Evolutionary conservation across 2,797 vertebrate species (phyloP).

Genomic region (Rhincodon typus): DNA sequence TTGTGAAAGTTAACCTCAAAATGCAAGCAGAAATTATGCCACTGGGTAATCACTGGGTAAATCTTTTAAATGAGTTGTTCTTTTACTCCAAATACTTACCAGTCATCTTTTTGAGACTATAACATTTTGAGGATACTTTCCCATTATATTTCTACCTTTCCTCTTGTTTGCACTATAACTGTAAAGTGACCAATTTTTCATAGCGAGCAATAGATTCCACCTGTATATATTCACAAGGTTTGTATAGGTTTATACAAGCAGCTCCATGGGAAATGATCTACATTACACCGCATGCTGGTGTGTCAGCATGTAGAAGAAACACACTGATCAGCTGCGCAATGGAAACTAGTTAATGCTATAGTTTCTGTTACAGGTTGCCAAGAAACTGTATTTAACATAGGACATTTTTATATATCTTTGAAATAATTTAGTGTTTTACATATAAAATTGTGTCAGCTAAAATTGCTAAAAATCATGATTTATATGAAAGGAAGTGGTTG

Average conservation of each 20-base stretch:
- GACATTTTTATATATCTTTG: neutral
- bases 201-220: neutral
- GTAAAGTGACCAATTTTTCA: neutral
- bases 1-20: neutral
- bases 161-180: neutral
- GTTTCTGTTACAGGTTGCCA: neutral
- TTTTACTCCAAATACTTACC: neutral
- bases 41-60: neutral
- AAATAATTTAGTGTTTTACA: neutral
- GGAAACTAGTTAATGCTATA: neutral
- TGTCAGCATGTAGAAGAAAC: neutral
- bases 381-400: neutral
- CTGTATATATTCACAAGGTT: neutral
- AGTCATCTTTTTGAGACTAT: neutral
- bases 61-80: neutral
- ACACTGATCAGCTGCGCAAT: neutral
- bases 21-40: neutral
- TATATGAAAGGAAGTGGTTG: neutral
- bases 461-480: neutral
- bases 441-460: neutral
- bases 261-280: neutral
- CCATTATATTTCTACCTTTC: neutral
- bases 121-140: neutral
- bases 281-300: neutral
- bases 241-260: neutral